Base-by-base conservation (phyloP, 2,888 invertebrate genomes). In the Diogma glabrata region DNA sequence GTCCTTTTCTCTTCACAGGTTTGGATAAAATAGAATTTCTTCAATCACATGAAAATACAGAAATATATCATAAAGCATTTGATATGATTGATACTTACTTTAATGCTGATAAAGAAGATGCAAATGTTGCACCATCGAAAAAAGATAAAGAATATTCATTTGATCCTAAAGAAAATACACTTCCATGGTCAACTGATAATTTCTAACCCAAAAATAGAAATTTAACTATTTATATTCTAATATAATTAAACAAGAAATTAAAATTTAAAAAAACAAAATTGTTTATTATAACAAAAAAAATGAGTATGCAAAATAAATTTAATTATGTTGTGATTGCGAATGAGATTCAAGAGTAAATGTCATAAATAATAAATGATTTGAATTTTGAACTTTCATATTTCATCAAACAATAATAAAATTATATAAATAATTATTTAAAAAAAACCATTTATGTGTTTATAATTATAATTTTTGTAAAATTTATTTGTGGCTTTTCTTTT, bases 1-100 rank as follows among this genome's bases (percentile, higher is more conserved):
- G n/a, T n/a, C n/a, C n/a, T n/a, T n/a, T n/a, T n/a, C n/a, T 9
- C 54, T 60, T 74, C 70, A 14, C 64, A 91, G 92, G 96, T 64
- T 75, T 97, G 67, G 96, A 97, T 68, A 96, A 96, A 76, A 94
- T 97, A 59, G 96, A 97, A 73, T 96, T 90, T 71, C 76, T 97
- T 49, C 96, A 97, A 70, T 92, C 93, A 43, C 95, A 97, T 68
- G 91, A 94, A 69, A 96, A 96, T 66, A 80, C 89, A 69, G 95
- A 96, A 61, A 92, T 97, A 59, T 97, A 96, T 73, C 87, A 93
- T 70, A 95, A 95, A 72, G 90, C 95, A 49, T 96, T 91, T 67
- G 90, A 93, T 67, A 93, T 97, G 60, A 95, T 97, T 61, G 95
- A 96, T 70, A 86, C 85, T 64, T 96, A 87, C 74, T 97, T 96